phyloP scores from a whole-genome alignment of 2,113 vertebrate genomes.

The Lagopus leucura region DNA sequence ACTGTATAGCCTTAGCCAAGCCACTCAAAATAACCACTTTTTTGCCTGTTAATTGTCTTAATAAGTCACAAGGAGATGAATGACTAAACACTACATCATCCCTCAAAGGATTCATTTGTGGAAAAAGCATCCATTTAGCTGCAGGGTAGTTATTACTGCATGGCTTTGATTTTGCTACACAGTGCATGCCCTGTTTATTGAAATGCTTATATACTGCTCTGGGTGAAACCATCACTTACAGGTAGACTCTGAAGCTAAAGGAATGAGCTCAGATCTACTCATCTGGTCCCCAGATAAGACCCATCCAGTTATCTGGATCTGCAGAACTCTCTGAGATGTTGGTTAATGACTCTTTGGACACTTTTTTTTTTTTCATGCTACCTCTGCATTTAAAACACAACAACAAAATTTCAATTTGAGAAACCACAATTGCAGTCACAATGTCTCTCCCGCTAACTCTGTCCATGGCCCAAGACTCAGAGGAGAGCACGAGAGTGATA shows the following conservation, averaged over 20 bases:
- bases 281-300: neutral
- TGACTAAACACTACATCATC: conserved; percentile 67
- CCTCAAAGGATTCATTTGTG: conserved; percentile 63
- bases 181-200: conserved; percentile 42
- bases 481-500: neutral
- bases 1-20: neutral
- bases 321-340: neutral
- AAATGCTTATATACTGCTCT: neutral
- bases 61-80: conserved; percentile 61
- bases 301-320: neutral
- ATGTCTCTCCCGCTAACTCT: neutral
- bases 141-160: conserved; percentile 63
- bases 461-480: neutral
- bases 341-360: neutral
- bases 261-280: conserved; percentile 1
- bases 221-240: conserved; percentile 25
- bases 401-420: neutral
- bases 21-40: conserved; percentile 50
- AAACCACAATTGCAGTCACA: neutral
- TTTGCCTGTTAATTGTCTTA: conserved; percentile 70
- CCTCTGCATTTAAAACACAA: neutral
- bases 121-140: conserved; percentile 61
- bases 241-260: conserved; percentile 13
- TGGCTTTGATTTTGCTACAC: conserved; percentile 52
- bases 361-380: neutral